Evolutionary conservation across 2,888 invertebrate genomes (phyloP), one percentile per base, ranked within the genome.

Genomic region (Meandrusa payeni): DNA sequence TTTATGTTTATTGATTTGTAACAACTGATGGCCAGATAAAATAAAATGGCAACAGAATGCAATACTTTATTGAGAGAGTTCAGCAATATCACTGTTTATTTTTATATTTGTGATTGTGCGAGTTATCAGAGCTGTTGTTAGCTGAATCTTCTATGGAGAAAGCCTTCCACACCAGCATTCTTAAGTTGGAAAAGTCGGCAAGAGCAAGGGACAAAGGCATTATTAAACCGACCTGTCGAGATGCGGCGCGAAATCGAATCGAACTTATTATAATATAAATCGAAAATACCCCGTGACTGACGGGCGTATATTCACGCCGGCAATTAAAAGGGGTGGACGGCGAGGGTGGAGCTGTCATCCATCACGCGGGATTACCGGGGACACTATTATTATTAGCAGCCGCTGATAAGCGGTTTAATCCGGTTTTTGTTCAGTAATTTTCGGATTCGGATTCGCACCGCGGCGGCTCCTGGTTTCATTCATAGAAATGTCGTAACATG

Each of bases 231-330:
- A 47, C 33, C 59, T 42, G 50, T 55, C 51, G 56, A 60, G 61
- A 51, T 57, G 55, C 44, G 43, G 47, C 48, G 47, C 59, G 55
- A 50, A 55, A 58, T 56, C 50, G 50, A 62, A 65, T 69, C 64
- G 65, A 80, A 76, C 82, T 78, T 76, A 86, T 85, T 85, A 83
- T 85, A 85, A 85, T 86, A 83, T 81, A 85, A 81, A 86, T 85
- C 71, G 85, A 75, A 80, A 80, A 70, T 66, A 67, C 64, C 52
- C 61, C 64, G 64, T 76, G 79, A 77, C 67, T 77, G 78, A 79
- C 78, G 70, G 70, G 57, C 69, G 71, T 65, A 61, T 64, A 70
- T 69, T 69, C 73, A 72, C 69, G 71, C 67, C 47, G 72, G 71
- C 86, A 86, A 85, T 86, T 85, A 86, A 83, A 85, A 81, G 81